Conservation (phyloP, 2,797 vertebrate genomes). For the Knipowitschia caucasica region DNA sequence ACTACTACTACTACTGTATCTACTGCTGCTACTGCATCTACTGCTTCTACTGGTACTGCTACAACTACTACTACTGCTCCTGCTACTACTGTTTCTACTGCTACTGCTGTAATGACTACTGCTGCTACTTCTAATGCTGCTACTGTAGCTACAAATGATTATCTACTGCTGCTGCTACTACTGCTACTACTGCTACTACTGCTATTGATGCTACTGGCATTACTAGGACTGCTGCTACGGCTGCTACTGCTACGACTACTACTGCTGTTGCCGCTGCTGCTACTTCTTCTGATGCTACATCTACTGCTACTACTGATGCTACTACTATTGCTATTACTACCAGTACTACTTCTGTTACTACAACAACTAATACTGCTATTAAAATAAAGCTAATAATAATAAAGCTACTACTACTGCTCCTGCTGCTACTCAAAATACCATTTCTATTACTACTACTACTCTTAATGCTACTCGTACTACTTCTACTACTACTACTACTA, state of each 20-base stretch:
- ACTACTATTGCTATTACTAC: not conserved
- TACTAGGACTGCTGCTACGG: too few relatives aligned
- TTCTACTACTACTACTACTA: conserved; percentile 11
- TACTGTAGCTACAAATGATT: not conserved
- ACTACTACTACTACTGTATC: too few relatives aligned
- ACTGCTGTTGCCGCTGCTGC: too few relatives aligned
- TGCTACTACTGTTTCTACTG: too few relatives aligned
- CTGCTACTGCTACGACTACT: too few relatives aligned
- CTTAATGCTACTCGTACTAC: not conserved
- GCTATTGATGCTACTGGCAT: too few relatives aligned
- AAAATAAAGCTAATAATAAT: too few relatives aligned
- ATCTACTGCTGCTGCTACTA: not conserved
- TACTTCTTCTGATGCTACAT: not conserved
- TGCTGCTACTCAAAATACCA: not conserved
- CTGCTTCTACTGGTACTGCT: too few relatives aligned
- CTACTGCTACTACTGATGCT: not conserved
- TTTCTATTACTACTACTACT: not conserved
- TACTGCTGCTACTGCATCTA: too few relatives aligned
- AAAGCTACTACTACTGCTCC: not conserved
- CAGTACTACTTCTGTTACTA: not conserved
- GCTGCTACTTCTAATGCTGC: not conserved
- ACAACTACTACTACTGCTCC: too few relatives aligned
- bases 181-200: not conserved
- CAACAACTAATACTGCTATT: not conserved
- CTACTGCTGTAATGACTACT: not conserved